Conservation (phyloP, 2,113 vertebrate genomes). For the Nothocercus julius region DNA sequence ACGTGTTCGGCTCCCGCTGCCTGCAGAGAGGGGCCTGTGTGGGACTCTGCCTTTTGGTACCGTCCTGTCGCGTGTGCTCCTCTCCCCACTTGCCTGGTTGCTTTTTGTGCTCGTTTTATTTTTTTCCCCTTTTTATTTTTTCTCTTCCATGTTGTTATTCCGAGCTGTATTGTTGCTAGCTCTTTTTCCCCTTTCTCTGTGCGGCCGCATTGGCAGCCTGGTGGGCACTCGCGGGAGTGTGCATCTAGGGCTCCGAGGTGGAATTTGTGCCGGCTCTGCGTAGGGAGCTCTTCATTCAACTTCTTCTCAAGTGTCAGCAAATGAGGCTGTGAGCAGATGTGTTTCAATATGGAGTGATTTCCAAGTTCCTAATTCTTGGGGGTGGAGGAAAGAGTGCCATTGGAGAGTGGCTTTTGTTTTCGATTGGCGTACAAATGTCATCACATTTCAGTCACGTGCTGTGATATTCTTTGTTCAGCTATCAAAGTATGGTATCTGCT, state of each 20-base stretch:
- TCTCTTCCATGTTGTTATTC: constrained; percentile 66
- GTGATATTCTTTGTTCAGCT: constrained; percentile 82
- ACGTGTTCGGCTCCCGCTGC: too few relatives aligned
- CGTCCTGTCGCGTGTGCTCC: constrained; percentile 71
- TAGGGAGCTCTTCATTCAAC: constrained; percentile 61
- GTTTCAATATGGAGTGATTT: constrained; percentile 74
- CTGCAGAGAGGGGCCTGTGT: constrained; percentile 68
- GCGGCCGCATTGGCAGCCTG: constrained; percentile 47
- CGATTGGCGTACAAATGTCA: constrained; percentile 79
- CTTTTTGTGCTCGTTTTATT: background rate
- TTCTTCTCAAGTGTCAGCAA: constrained; percentile 66
- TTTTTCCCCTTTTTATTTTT: background rate
- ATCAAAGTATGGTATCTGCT: constrained; percentile 74
- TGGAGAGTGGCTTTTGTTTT: constrained; percentile 80
- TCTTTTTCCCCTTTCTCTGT: constrained; percentile 1
- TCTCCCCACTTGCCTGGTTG: constrained; percentile 74
- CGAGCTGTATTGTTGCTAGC: constrained; percentile 49
- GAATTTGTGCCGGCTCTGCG: constrained; percentile 50
- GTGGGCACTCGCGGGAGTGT: constrained; percentile 60
- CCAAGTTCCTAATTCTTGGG: constrained; percentile 79
- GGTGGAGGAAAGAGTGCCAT: constrained; percentile 68
- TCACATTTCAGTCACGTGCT: constrained; percentile 79
- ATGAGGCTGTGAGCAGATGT: constrained; percentile 74
- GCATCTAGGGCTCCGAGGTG: constrained; percentile 32
- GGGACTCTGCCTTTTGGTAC: constrained; percentile 81